Base-by-base conservation (phyloP, 2,797 vertebrate species). In the Octomys mimax region DNA sequence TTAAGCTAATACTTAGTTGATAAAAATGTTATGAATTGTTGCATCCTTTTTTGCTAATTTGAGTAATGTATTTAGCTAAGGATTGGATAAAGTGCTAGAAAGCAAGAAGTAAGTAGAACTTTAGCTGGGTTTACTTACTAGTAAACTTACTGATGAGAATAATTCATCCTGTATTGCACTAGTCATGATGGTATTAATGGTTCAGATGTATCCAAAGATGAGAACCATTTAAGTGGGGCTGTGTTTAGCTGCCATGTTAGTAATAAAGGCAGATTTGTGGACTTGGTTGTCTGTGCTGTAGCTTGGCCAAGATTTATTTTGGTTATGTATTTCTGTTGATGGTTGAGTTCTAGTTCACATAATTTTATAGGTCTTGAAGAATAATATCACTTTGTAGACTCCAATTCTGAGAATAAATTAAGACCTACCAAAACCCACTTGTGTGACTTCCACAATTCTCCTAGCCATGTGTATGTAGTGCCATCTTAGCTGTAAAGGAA, bases 281-380 rank as follows among this genome's bases (percentile, higher is more conserved):
- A 78, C 7, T 26, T 14, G 42, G 31, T 54, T 82, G 11, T 31
- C 18, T 3, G 6, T 85, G 61, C 2, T 49, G 21, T 46, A 57
- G 39, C 66, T 88, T 78, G 91, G 36, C 54, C 36, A 68, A 61
- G 81, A 59, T 87, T 92, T 92, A 49, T 59, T 95, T 90, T 61
- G 54, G 31, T n/a, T 80, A 4, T n/a, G n/a, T n/a, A 4, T 85
- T 92, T 94, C 28, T 77, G n/a, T 59, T 66, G 7, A 24, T 33
- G 10, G 16, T 70, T 3, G 2, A 86, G 33, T 31, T 54, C 66
- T 85, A 9, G 78, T 95, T 83, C 54, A 82, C 31, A 26, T 33
- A 78, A 5, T 77, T 95, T 95, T 81, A 7, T 12, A 82, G 36
- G 59, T 81, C 59, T 28, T 36, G 28, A 89, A 79, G 62, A 81